Conservation (phyloP, 2,888 invertebrate genomes). For the Acanthosepion esculentum region DNA sequence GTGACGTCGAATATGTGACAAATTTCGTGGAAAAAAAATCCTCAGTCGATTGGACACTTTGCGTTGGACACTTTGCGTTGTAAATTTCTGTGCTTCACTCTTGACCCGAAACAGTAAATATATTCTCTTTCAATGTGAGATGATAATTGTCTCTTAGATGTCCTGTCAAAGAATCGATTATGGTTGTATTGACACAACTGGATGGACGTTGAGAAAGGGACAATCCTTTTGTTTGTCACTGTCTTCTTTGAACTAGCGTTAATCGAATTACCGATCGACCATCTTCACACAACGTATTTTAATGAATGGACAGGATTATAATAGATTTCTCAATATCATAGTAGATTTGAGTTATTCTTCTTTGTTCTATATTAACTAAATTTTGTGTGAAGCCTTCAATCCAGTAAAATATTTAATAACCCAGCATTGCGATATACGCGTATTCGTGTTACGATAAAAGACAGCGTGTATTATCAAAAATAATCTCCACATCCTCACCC, state of each 20-base stretch:
- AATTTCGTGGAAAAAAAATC: too few species aligned
- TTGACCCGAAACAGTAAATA: neutral
- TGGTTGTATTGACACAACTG: neutral
- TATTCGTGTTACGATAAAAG: too few species aligned
- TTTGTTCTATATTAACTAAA: too few species aligned
- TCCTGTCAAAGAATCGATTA: neutral
- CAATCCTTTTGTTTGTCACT: neutral
- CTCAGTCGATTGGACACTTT: neutral
- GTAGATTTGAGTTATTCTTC: too few species aligned
- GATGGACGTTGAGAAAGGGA: neutral
- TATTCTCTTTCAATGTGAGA: neutral
- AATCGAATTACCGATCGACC: neutral
- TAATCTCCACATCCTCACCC: too few species aligned
- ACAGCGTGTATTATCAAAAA: too few species aligned
- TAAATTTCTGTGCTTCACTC: neutral
- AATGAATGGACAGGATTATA: neutral
- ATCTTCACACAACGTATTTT: neutral
- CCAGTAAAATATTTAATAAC: too few species aligned
- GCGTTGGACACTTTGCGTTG: neutral
- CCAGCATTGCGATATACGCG: too few species aligned
- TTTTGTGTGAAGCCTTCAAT: too few species aligned
- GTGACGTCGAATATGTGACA: too few species aligned
- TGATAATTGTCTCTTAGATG: neutral
- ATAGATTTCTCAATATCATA: neutral
- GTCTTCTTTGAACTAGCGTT: neutral